Percentiles rank a stretch among this genome's conserved stretches.
phyloP scores from a whole-genome alignment of 2,113 vertebrate species.

The Lophius piscatorius region DNA sequence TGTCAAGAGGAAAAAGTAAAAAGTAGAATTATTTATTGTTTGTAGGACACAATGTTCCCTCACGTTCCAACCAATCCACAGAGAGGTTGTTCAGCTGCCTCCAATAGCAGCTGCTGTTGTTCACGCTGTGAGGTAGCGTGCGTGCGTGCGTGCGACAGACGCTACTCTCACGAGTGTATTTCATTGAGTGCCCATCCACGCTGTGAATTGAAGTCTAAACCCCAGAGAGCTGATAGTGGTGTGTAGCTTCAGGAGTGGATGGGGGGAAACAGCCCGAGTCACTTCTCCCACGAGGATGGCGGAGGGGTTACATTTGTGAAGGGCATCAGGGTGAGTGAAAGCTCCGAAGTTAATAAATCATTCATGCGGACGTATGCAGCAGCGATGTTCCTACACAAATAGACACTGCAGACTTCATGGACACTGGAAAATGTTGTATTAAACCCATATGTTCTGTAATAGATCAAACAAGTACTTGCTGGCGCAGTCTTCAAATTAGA shows the following conservation, averaged over 20 bases:
- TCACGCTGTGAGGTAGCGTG: slow-evolving; percentile 10
- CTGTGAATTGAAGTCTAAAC: neutral
- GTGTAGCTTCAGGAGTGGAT: slow-evolving; percentile 37
- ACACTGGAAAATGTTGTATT: too few species aligned
- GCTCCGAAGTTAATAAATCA: neutral
- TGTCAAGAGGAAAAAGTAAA: neutral
- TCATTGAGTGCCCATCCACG: neutral
- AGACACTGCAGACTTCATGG: too few species aligned
- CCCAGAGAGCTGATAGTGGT: neutral
- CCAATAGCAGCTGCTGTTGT: slow-evolving; percentile 63
- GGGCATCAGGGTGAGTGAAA: slow-evolving; percentile 78
- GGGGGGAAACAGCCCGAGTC: slow-evolving; percentile 74
- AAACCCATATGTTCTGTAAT: too few species aligned
- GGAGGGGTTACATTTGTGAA: slow-evolving; percentile 70
- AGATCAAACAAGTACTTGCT: too few species aligned
- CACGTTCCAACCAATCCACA: slow-evolving; percentile 59
- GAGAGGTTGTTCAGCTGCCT: slow-evolving; percentile 21
- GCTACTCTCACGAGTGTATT: neutral
- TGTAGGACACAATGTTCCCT: slow-evolving; percentile 59
- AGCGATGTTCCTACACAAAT: too few species aligned
- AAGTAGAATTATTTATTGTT: neutral
- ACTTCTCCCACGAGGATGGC: slow-evolving; percentile 52
- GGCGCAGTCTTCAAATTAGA: too few species aligned
- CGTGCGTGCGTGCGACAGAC: slow-evolving; percentile 19
- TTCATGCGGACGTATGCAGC: too few species aligned